Base-by-base conservation (phyloP, 2,888 invertebrate genomes). In the Conchocele bisecta region DNA sequence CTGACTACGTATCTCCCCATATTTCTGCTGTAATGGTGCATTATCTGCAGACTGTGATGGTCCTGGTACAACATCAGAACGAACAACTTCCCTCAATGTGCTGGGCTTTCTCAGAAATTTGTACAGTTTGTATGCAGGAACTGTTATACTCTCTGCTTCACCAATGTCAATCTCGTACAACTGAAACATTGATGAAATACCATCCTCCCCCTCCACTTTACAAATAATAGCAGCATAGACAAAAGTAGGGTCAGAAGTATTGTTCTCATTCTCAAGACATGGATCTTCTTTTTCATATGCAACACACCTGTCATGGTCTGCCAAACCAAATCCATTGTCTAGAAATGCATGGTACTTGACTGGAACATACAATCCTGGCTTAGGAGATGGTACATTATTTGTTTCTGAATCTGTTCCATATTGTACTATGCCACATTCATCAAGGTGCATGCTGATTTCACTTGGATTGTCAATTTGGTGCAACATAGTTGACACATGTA, bases 321-420 rank as follows among this genome's bases (percentile, higher is more conserved):
- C 48, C 17, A 66, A 58, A 46, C 35, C 41, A 33, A 73, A 68
- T 5, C 42, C 63, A 41, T 75, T 67, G 39, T 73, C 73, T 20
- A 81, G 42, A n/a, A 81, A 66, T 3, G 42, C 58, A 46, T 71
- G 66, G 37, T 69, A 68, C 9, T 65, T 42, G n/a, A n/a, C 41
- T 17, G 71, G 71, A 26, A 81, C 73, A 15, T 60, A 59, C 9
- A 69, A 66, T 5, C 80, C 78, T 11, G 70, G 63, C 20, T 41
- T 35, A 26, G 80, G 80, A 28, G n/a, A n/a, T n/a, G n/a, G n/a
- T n/a, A n/a, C n/a, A n/a, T n/a, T n/a, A n/a, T n/a, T n/a, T n/a
- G n/a, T n/a, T n/a, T n/a, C n/a, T n/a, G n/a, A n/a, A n/a, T n/a
- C n/a, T n/a, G n/a, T n/a, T n/a, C n/a, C 48, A 28, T 58, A 64